Percentiles rank a stretch among this genome's conserved stretches.
Conservation (phyloP, 2,113 vertebrate genomes). For the Cichladusa arquata region DNA sequence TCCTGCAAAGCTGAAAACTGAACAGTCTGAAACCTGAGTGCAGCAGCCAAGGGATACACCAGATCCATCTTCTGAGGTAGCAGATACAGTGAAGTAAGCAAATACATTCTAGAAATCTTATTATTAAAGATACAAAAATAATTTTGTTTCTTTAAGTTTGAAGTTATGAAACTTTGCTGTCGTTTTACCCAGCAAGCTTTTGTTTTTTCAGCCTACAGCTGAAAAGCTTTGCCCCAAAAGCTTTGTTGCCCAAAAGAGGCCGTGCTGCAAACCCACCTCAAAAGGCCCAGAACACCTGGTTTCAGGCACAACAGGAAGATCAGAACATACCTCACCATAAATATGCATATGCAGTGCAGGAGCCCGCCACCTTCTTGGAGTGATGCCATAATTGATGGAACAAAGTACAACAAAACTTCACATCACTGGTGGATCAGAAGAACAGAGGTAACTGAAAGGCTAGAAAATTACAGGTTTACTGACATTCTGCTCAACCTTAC, state of each 20-base stretch:
- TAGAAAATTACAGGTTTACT: slow-evolving; percentile 66
- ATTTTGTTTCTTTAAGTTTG: not conserved
- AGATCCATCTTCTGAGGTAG: slow-evolving; percentile 26
- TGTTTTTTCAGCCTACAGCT: not conserved
- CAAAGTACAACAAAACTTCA: slow-evolving; percentile 52
- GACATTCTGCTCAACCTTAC: slow-evolving; percentile 53
- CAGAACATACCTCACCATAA: slow-evolving; percentile 10
- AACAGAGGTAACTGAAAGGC: slow-evolving; percentile 51
- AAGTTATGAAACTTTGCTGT: not conserved
- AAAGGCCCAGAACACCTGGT: slow-evolving; percentile 28
- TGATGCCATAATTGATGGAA: slow-evolving; percentile 33
- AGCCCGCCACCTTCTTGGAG: slow-evolving; percentile 14
- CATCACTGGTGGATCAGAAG: slow-evolving; percentile 21
- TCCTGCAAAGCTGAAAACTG: slow-evolving; percentile 19
- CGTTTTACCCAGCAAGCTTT: not conserved
- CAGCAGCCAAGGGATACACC: slow-evolving; percentile 26
- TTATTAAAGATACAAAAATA: not conserved
- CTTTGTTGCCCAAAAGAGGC: not conserved
- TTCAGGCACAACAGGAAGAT: slow-evolving; percentile 13
- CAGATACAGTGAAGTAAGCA: not conserved
- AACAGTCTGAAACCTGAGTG: not conserved
- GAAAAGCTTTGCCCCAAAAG: not conserved
- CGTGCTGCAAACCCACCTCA: not conserved
- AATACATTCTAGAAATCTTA: not conserved
- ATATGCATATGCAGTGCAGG: not conserved